Percentiles rank a stretch among this genome's conserved stretches.
These are phyloP conservation scores for Lycaena phlaeas DNA, from an alignment of 2,888 invertebrate genomes.

Conservation along the genomic window DNA sequence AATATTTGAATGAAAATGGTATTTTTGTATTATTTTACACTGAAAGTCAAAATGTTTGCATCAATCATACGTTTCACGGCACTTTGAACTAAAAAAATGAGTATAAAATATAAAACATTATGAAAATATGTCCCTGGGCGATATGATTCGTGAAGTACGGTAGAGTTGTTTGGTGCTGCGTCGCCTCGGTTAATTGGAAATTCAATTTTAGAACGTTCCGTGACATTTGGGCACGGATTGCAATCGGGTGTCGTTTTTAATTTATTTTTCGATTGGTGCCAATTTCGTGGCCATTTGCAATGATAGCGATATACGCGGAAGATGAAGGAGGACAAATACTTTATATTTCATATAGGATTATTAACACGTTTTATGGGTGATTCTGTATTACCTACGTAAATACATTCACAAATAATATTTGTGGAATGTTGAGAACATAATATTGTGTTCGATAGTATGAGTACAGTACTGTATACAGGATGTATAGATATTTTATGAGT, in stretches of 20 bases:
- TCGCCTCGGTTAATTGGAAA: conserved; percentile 25
- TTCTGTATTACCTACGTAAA: too few relatives aligned
- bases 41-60: conserved; percentile 1
- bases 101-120: conserved; percentile 16
- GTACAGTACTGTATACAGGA: too few relatives aligned
- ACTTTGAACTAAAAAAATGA: background rate
- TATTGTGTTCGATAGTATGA: too few relatives aligned
- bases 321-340: too few relatives aligned
- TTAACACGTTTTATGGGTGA: too few relatives aligned
- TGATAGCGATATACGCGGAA: background rate
- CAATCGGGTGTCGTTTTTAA: conserved; percentile 13
- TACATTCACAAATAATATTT: too few relatives aligned
- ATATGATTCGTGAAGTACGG: conserved; percentile 12
- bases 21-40: too few relatives aligned
- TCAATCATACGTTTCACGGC: background rate
- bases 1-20: too few relatives aligned
- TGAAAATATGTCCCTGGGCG: conserved; percentile 19
- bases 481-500: too few relatives aligned
- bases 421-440: too few relatives aligned
- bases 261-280: conserved; percentile 9
- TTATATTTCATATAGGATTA: too few relatives aligned
- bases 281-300: conserved; percentile 7
- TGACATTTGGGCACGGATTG: conserved; percentile 24
- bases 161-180: conserved; percentile 12
- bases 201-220: conserved; percentile 25